These are phyloP conservation scores for Sinocyclocheilus rhinocerous DNA, from an alignment of 2,113 vertebrate genomes.

Conservation along the genomic window DNA sequence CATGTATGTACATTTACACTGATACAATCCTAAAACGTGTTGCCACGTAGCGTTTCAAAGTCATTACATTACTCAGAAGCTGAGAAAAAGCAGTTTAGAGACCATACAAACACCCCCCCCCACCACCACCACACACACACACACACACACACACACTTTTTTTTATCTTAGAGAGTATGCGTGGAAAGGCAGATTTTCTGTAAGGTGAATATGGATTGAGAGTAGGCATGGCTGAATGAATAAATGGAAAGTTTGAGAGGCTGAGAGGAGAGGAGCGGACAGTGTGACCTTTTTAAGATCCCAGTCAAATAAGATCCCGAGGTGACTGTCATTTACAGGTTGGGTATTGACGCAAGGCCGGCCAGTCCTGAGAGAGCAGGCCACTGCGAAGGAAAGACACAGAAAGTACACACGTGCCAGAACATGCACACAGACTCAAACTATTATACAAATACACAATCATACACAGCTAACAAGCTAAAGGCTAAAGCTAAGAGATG, in stretches of 20 bases:
- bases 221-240: conserved; percentile 48
- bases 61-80: not conserved
- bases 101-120: not conserved
- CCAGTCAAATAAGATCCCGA: conserved; percentile 75
- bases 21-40: not conserved
- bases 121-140: no score
- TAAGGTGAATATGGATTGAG: conserved; percentile 41
- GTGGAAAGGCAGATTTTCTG: conserved; percentile 29
- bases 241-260: conserved; percentile 48
- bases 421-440: conserved; percentile 26
- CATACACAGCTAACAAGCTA: conserved; percentile 16
- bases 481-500: not conserved
- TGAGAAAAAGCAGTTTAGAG: conserved; percentile 15
- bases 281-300: conserved; percentile 79
- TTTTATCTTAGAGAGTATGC: not conserved
- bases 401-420: conserved; percentile 25
- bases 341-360: conserved; percentile 72
- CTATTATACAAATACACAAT: conserved; percentile 30
- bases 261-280: conserved; percentile 53
- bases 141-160: no score
- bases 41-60: not conserved
- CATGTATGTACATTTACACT: not conserved
- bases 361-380: conserved; percentile 62
- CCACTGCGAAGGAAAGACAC: conserved; percentile 44
- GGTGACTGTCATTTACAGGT: conserved; percentile 82